phyloP scores from a whole-genome alignment of 2,113 vertebrate species.

The Pitta sordida region DNA sequence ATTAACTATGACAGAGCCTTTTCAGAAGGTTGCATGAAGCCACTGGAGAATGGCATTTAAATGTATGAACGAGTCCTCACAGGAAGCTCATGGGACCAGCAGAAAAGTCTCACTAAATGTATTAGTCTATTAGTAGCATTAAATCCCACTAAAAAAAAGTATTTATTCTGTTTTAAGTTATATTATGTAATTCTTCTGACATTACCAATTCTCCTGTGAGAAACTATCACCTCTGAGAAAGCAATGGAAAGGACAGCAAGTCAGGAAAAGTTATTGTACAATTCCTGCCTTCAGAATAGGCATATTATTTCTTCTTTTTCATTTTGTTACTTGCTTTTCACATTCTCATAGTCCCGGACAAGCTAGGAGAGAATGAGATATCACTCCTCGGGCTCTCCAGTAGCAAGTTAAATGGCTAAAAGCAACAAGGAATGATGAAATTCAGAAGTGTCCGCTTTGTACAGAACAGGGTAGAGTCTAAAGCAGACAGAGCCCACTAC shows the following conservation, averaged over 20 bases:
- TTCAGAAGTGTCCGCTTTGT: not conserved
- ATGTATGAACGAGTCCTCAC: not conserved
- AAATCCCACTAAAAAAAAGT: not conserved
- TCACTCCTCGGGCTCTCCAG: not conserved
- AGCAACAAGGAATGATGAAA: not conserved
- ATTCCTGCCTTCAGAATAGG: not conserved
- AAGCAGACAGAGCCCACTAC: not conserved
- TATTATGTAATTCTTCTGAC: not conserved
- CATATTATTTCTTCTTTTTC: not conserved
- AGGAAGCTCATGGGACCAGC: not conserved
- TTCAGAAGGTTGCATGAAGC: not conserved
- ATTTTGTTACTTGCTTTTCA: not conserved
- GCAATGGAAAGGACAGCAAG: not conserved
- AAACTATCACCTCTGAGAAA: not conserved
- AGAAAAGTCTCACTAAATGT: not conserved
- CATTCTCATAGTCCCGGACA: not conserved
- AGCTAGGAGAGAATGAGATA: not conserved
- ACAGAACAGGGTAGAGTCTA: not conserved
- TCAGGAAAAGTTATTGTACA: not conserved
- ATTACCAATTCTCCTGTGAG: not conserved
- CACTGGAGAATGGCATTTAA: not conserved
- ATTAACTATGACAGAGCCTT: not conserved
- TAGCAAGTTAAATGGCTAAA: not conserved
- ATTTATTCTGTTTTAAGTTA: not conserved
- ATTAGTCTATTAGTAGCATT: too few relatives aligned